Percentiles rank a stretch among this genome's conserved stretches.
phyloP scores from a whole-genome alignment of 2,888 invertebrate species.

The Zygogramma bicolorata region DNA sequence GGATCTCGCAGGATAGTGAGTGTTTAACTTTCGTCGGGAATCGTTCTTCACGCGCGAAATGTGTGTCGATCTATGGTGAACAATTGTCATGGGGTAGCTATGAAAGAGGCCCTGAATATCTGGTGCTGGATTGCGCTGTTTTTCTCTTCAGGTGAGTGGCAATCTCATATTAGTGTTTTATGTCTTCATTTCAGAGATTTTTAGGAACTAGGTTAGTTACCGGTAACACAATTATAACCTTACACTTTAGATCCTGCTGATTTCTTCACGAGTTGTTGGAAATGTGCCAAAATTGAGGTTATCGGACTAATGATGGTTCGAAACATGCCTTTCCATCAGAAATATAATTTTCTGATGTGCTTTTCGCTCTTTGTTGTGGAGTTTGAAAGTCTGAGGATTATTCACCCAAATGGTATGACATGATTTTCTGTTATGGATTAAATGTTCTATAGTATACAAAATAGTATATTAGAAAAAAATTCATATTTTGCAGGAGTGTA shows the following conservation, averaged over 20 bases:
- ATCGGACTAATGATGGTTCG: neutral
- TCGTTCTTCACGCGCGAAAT: conserved; percentile 39
- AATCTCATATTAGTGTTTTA: neutral
- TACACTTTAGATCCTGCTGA: conserved; percentile 24
- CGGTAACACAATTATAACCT: conserved; percentile 45
- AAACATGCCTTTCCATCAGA: no score
- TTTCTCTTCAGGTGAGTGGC: conserved; percentile 54
- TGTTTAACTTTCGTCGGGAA: conserved; percentile 57
- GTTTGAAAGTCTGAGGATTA: no score
- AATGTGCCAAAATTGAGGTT: neutral
- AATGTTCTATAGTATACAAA: no score
- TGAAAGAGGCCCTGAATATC: conserved; percentile 56
- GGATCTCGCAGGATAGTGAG: conserved; percentile 58
- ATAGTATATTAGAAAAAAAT: no score
- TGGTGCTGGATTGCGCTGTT: conserved; percentile 60
- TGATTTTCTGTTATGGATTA: no score
- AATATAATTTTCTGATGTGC: no score
- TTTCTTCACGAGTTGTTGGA: neutral
- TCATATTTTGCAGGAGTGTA: no score
- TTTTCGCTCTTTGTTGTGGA: no score
- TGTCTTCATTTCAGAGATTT: neutral
- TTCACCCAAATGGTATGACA: no score
- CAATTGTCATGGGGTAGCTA: conserved; percentile 59
- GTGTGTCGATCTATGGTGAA: conserved; percentile 53
- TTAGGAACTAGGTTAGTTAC: conserved; percentile 27